Evolutionary conservation across 1,140 invertebrate genomes (phyloP), one percentile per base, ranked within the genome.

Genomic region (Drepana arcuata): DNA sequence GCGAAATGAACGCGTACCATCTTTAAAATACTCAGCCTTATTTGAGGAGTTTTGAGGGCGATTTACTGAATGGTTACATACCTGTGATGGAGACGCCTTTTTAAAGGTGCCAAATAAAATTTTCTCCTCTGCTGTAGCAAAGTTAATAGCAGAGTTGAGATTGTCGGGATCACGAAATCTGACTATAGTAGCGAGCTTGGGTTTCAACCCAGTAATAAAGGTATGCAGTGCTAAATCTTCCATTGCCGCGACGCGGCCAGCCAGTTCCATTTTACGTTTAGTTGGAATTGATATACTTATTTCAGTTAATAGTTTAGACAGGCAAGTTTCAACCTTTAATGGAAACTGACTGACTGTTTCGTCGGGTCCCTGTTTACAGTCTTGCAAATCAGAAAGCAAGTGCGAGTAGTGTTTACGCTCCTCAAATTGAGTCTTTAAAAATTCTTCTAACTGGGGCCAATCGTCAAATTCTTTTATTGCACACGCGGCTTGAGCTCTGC

Each of bases 21-120:
- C n/a, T n/a, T n/a, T n/a, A n/a, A n/a, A n/a, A n/a, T n/a, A n/a
- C n/a, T n/a, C n/a, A n/a, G n/a, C n/a, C n/a, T n/a, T n/a, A n/a
- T n/a, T n/a, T n/a, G n/a, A n/a, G n/a, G n/a, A n/a, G n/a, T n/a
- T n/a, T n/a, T n/a, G n/a, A n/a, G n/a, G n/a, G n/a, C n/a, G n/a
- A n/a, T n/a, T n/a, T n/a, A n/a, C n/a, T n/a, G n/a, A n/a, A n/a
- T n/a, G n/a, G n/a, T n/a, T n/a, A n/a, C n/a, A 15, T 13, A 14
- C 2, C 16, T 30, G 28, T 30, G 14, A 14, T 30, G 13, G 5
- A 11, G 3, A 21, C 14, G 16, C 10, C 14, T 15, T 34, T 34
- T 14, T 34, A 14, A n/a, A 9, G 1, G 9, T 25, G 9, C 7
- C 14, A 1, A 7, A 12, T 14, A 35, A 1, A 95, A 75, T 36